A percentile compares a stretch with the other conserved stretches of the same genome.
Evolutionary conservation across 2,797 vertebrate genomes (phyloP).

Genomic region (Girardinus metallicus): DNA sequence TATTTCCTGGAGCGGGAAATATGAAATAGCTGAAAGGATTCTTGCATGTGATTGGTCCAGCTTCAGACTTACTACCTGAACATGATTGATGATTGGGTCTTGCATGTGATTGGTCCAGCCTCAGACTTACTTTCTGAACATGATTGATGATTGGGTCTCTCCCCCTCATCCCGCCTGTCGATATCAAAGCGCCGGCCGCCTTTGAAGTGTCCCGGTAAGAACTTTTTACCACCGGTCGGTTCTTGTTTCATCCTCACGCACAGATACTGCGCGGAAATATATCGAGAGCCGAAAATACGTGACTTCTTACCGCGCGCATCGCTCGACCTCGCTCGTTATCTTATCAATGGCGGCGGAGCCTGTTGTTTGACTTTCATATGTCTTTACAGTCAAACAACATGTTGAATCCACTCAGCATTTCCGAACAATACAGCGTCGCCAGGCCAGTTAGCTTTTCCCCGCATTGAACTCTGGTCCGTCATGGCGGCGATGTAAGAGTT

Average conservation of each 20-base stretch:
- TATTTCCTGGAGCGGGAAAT: neutral
- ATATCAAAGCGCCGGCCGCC: slow-evolving; percentile 12
- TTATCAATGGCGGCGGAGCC: neutral
- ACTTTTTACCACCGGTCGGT: slow-evolving; percentile 2
- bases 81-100: no score
- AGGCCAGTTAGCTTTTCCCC: neutral
- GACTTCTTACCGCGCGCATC: neutral
- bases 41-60: no score
- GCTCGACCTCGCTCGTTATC: neutral
- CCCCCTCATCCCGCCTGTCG: neutral
- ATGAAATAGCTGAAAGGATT: neutral
- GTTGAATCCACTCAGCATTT: neutral
- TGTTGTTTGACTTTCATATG: neutral
- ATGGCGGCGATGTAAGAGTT: neutral
- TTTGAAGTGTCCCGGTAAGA: slow-evolving; percentile 30
- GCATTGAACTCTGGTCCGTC: neutral
- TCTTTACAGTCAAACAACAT: neutral
- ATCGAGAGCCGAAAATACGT: neutral
- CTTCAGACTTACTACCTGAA: no score
- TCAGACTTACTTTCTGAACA: neutral
- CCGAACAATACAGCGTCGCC: neutral
- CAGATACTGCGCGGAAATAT: neutral
- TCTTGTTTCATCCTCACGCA: neutral
- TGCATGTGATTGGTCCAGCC: no score
- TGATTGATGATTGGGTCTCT: no score